These are phyloP conservation scores for Luffia ferchaultella DNA, from an alignment of 2,888 invertebrate genomes.

Conservation along the genomic window DNA sequence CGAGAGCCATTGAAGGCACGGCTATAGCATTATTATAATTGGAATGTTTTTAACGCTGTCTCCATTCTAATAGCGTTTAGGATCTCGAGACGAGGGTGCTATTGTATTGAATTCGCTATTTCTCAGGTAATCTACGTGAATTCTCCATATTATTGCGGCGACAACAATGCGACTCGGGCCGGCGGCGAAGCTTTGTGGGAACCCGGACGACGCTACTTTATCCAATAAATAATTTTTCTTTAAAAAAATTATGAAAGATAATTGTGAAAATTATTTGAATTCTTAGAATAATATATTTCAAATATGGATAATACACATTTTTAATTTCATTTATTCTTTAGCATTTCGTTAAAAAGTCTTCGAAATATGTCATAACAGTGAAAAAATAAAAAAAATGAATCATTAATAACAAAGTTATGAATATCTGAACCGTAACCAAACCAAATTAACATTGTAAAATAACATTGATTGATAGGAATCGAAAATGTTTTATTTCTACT, in stretches of 20 bases:
- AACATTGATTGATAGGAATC: too few relatives aligned
- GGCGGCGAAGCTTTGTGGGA: constrained; percentile 26
- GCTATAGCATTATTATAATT: not conserved
- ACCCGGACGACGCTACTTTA: constrained; percentile 20
- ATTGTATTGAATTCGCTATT: constrained; percentile 29
- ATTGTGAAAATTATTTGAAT: too few relatives aligned
- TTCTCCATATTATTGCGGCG: constrained; percentile 35
- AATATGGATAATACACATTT: too few relatives aligned
- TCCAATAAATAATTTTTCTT: constrained; percentile 30
- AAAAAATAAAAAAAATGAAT: too few relatives aligned
- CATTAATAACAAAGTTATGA: too few relatives aligned
- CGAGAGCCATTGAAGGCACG: not conserved
- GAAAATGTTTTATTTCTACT: too few relatives aligned
- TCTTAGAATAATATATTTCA: too few relatives aligned
- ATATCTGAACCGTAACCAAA: too few relatives aligned
- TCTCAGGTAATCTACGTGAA: constrained; percentile 34
- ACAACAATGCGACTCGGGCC: constrained; percentile 29
- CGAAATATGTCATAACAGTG: too few relatives aligned
- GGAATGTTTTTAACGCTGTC: not conserved
- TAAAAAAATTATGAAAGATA: constrained; percentile 17
- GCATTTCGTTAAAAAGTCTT: too few relatives aligned
- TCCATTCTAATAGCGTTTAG: not conserved
- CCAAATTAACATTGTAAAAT: too few relatives aligned
- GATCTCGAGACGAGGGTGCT: constrained; percentile 17
- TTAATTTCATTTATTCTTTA: too few relatives aligned